Base-by-base conservation (phyloP, 2,113 vertebrate genomes). In the Gulo gulo region DNA sequence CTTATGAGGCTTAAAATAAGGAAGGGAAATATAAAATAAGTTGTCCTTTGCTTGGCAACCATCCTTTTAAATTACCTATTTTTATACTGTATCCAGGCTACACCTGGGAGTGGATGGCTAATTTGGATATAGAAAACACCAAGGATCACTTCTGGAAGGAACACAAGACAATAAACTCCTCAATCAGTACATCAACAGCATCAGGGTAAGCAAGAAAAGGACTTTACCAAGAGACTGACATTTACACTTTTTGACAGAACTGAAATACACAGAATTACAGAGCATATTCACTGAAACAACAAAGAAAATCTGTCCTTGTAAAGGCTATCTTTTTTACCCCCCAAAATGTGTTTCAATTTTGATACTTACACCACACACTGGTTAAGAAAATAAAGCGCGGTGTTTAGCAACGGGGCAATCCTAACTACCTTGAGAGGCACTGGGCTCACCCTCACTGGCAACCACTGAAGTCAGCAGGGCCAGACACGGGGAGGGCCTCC, bases 301-400 rank as follows among this genome's bases (percentile, higher is more conserved):
- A 96, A 97, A 82, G 12, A 78, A 97, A 92, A 45, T 73, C 96
- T 96, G 93, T 96, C 97, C 73, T 69, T 79, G 89, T 91, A 96
- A 95, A 97, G 85, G 42, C 61, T 94, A 73, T 81, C 71, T 67
- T 76, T 89, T 91, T 86, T 74, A 71, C 79, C 26, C 91, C 61
- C 45, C 78, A 84, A 84, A 93, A 95, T 59, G 89, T 93, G 74
- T 97, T 88, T 91, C 94, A 71, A 97, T 91, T 96, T 94, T 98
- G 98, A 98, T 88, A 98, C 59, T 96, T 74, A 67, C 91, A 98
- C 97, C 98, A 98, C 98, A 98, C 85, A 97, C 97, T 39, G 84
- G 94, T 98, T 95, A 98, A 97, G 98, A 98, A 98, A 98, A 98
- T 97, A 98, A 98, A 99, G 97, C 96, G 89, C 90, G 95, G 97